Evolutionary conservation across 1,140 invertebrate species (phyloP), one percentile per base, ranked within the genome.

Genomic region (Papilio dardanus): DNA sequence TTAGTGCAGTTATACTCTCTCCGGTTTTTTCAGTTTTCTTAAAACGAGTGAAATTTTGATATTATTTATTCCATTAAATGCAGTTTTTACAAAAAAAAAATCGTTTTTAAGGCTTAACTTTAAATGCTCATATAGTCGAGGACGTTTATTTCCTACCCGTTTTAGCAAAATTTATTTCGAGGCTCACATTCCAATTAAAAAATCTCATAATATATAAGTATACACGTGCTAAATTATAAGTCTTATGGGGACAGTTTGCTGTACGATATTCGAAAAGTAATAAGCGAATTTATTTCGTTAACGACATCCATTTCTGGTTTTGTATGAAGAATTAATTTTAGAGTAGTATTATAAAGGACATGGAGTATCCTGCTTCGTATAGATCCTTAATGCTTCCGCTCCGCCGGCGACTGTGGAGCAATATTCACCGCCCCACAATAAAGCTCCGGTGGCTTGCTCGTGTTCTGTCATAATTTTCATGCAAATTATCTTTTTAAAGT

Each of bases 401-500:
- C 67, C 74, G 71, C 37, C 66, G 40, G 68, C 37, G 50, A 68
- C 28, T 54, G 30, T 42, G 35, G 71, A 40, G 68, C 77, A 79
- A 76, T 79, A 79, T 79, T 79, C 75, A 66, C 76, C 73, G 69
- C 37, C 24, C 68, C 42, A 71, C 68, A 74, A 81, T 77, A 78
- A 79, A 78, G 77, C 74, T 77, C 74, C 40, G 76, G 65, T 71
- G 74, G 76, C 76, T 81, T 78, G 76, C 75, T 79, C 77, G 68
- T 71, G 68, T 74, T 46, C 65, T 74, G 73, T 50, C 75, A 81
- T 81, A 78, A 79, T 78, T 77, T 66, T 69, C 73, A 81, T 81
- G 77, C 76, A 81, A 81, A 81, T 81, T 79, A 77, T 50, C 74
- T 82, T 80, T 77, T 50, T 71, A 71, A 71, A 71, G 68, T 50